A percentile compares a stretch with the other conserved stretches of the same genome.
Evolutionary conservation across 2,888 invertebrate species (phyloP).

Genomic region (Apamea epomidion): DNA sequence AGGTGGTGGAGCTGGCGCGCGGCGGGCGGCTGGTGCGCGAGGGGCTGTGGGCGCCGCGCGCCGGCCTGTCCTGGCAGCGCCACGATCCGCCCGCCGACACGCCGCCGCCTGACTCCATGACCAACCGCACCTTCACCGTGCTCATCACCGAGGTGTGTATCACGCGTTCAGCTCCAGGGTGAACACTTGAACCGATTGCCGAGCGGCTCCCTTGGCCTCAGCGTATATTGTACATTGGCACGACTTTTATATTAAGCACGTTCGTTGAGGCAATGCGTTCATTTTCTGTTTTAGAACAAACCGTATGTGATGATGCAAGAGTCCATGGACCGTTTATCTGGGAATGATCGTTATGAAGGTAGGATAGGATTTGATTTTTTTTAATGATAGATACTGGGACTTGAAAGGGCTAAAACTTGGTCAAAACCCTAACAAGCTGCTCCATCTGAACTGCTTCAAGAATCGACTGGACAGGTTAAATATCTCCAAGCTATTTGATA

Average conservation of each 20-base stretch:
- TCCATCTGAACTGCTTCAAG: not conserved
- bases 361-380: not conserved
- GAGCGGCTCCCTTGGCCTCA: not conserved
- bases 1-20: slow-evolving; percentile 80
- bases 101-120: slow-evolving; percentile 80
- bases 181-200: not conserved
- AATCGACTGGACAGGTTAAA: not conserved
- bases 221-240: not conserved
- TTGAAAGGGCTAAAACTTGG: not conserved
- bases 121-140: slow-evolving; percentile 84
- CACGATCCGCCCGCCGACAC: slow-evolving; percentile 67
- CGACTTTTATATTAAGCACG: not conserved
- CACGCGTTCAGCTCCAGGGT: not conserved
- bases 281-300: slow-evolving; percentile 90
- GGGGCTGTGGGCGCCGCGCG: slow-evolving; percentile 77
- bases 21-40: slow-evolving; percentile 77
- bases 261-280: not conserved
- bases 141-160: slow-evolving; percentile 78
- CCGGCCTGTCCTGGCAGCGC: slow-evolving; percentile 77
- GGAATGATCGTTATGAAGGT: slow-evolving; percentile 96
- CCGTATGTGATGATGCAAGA: slow-evolving; percentile 97
- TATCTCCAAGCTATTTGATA: too few relatives aligned
- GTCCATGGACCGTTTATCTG: slow-evolving; percentile 91
- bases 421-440: not conserved
- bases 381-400: not conserved